Base-by-base conservation (phyloP, 2,888 invertebrate species). In the Eristalis intricaria region DNA sequence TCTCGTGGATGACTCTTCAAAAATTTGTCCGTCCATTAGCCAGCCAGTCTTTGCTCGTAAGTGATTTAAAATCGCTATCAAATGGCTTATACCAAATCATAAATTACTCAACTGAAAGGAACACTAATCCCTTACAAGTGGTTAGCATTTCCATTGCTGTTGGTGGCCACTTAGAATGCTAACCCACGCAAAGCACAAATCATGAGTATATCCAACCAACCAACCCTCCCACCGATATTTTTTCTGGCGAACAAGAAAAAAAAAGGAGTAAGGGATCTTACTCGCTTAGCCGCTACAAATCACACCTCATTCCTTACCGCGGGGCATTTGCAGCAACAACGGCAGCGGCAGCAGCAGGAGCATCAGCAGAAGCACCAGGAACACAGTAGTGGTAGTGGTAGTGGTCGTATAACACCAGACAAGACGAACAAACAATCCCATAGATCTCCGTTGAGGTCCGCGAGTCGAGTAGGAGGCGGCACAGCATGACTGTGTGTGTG, bases 171-270 rank as follows among this genome's bases (percentile, higher is more conserved):
- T 87, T 87, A 87, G 79, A 87, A 84, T 84, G 79, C 76, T 65
- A 69, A 80, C 87, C 87, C 87, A 87, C 84, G 84, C 87, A 87
- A 84, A 73, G 79, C 73, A 84, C 83, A 87, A 87, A 87, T 87
- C 87, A 87, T 87, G 84, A 80, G 76, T 64, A 68, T 68, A 66
- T 66, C 66, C 66, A 35, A 32, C 38, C 26, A 4, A n/a, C 63
- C 63, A n/a, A n/a, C 32, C 29, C 19, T 32, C 22, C 61, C 58
- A 11, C 23, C 26, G 11, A 23, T 43, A 76, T 82, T 58, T 76
- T 65, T 76, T 56, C 43, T 61, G 60, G 32, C 15, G 15, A 15
- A 40, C 1, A 40, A 40, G 1, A 4, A 7, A 50, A 50, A 50
- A n/a, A 50, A 43, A 11, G 19, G n/a, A n/a, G n/a, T 40, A 73